These are phyloP conservation scores for Urocynchramus pylzowi DNA, from an alignment of 2,113 vertebrate genomes.

Conservation along the genomic window DNA sequence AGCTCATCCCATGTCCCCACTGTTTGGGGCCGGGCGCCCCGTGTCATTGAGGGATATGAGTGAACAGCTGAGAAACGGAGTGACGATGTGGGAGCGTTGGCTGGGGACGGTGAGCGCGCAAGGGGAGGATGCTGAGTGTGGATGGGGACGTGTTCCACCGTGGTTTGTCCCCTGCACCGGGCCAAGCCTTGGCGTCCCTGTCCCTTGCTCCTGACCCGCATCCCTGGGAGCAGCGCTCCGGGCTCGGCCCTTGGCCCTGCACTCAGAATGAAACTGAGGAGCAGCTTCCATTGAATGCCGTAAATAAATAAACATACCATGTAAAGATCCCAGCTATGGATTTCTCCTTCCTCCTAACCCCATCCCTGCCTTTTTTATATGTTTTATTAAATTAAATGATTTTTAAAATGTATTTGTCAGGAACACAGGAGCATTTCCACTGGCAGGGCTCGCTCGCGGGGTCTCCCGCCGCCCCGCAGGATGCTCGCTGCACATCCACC, in stretches of 20 bases:
- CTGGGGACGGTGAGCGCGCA: rapidly evolving
- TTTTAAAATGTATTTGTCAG: too few species aligned
- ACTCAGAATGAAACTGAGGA: not conserved
- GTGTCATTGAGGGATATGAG: rapidly evolving
- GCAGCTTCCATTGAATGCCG: rapidly evolving
- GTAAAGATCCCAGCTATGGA: rapidly evolving
- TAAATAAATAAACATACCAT: rapidly evolving
- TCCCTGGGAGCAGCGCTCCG: rapidly evolving
- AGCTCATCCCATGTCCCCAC: rapidly evolving
- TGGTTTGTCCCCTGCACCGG: not conserved
- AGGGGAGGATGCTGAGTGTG: not conserved
- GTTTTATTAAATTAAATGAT: not conserved
- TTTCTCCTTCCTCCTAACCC: not conserved
- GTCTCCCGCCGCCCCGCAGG: not conserved
- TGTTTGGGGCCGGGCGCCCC: rapidly evolving
- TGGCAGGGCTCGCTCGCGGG: not conserved
- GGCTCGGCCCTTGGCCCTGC: rapidly evolving
- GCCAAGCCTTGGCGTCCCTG: not conserved
- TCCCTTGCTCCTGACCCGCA: rapidly evolving
- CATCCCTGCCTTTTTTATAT: rapidly evolving
- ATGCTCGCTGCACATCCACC: not conserved
- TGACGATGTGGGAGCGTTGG: rapidly evolving
- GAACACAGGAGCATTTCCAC: not conserved
- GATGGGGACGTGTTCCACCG: not conserved
- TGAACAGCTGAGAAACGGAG: rapidly evolving